These are phyloP conservation scores for Sarcophaga carnaria DNA, from an alignment of 2,888 invertebrate species.

Conservation along the genomic window DNA sequence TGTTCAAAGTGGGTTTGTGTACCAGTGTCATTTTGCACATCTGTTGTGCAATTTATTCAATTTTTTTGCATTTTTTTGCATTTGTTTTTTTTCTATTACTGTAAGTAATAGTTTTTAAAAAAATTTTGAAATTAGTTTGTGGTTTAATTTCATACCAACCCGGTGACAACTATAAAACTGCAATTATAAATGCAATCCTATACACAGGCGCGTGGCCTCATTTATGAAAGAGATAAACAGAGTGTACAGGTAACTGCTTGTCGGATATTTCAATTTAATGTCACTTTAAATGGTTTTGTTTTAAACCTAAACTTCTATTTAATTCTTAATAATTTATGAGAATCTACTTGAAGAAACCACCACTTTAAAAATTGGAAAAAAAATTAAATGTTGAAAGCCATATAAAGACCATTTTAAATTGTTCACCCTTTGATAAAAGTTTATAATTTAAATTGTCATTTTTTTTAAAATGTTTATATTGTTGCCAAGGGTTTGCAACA, in stretches of 20 bases:
- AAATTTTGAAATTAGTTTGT: conserved; percentile 20
- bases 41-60: conserved; percentile 14
- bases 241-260: background rate
- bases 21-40: conserved; percentile 35
- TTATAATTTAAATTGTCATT: background rate
- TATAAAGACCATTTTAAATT: conserved; percentile 18
- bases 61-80: background rate
- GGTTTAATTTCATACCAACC: conserved; percentile 14
- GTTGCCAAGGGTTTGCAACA: conserved; percentile 29
- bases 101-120: background rate
- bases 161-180: background rate
- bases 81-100: background rate
- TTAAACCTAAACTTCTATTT: conserved; percentile 7
- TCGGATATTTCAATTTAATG: background rate
- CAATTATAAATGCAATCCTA: background rate
- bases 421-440: background rate
- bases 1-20: conserved; percentile 23
- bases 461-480: background rate
- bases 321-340: conserved; percentile 41
- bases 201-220: background rate
- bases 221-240: background rate
- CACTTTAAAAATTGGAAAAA: background rate
- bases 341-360: background rate
- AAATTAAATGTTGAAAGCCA: no score
- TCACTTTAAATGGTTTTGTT: background rate